Evolutionary conservation across 2,113 vertebrate genomes (phyloP).

Genomic region (Pyxicephalus adspersus): DNA sequence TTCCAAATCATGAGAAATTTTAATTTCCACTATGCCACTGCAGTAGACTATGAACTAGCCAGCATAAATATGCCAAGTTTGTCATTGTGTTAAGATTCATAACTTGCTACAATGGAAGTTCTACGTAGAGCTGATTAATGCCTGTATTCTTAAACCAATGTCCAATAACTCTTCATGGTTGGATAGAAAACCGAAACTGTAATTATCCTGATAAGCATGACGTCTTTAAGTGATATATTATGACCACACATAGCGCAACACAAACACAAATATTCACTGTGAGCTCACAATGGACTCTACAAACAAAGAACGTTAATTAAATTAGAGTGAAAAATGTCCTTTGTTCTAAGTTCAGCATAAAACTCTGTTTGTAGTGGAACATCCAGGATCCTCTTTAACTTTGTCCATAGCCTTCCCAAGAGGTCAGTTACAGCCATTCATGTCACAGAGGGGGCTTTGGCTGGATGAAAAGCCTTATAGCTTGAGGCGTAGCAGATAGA

Average conservation of each 20-base stretch:
- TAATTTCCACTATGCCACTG: slow-evolving; percentile 17
- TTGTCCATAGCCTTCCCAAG: not conserved
- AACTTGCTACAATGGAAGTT: slow-evolving; percentile 18
- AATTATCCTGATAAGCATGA: slow-evolving; percentile 23
- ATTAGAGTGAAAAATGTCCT: not conserved
- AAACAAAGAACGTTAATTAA: not conserved
- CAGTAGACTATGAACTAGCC: slow-evolving; percentile 11
- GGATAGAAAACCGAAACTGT: slow-evolving; percentile 1
- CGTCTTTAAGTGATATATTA: slow-evolving; percentile 19
- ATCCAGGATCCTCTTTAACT: not conserved
- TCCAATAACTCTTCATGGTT: slow-evolving; percentile 29
- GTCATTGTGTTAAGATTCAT: slow-evolving; percentile 20
- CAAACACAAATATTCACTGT: slow-evolving; percentile 28
- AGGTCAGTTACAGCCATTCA: not conserved
- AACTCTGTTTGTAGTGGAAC: not conserved
- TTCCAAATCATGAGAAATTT: not conserved
- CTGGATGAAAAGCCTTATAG: not conserved
- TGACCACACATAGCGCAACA: slow-evolving; percentile 13
- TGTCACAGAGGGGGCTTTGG: not conserved
- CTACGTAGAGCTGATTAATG: slow-evolving; percentile 37
- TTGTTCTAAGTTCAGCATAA: not conserved
- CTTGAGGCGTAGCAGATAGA: not conserved
- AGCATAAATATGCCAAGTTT: slow-evolving; percentile 47
- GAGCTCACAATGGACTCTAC: not conserved
- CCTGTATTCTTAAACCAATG: not conserved